Conservation (phyloP, 2,888 invertebrate species). For the Trypoxylon attenuatum region DNA sequence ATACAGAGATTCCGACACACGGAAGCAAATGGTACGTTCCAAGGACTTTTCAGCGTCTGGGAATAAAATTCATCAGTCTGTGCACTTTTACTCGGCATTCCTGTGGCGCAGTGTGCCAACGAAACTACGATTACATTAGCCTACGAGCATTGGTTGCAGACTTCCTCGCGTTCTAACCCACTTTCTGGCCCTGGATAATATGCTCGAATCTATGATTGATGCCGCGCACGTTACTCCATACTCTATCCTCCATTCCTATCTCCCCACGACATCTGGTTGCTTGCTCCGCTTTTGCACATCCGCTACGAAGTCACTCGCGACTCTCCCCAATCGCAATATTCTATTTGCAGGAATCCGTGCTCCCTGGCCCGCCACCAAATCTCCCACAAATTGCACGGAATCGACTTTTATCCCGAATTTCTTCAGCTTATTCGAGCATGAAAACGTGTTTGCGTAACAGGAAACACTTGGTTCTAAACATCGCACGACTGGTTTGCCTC, state of each 20-base stretch:
- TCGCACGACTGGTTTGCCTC: no score
- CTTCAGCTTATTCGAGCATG: not conserved
- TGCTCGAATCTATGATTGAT: slow-evolving; percentile 29
- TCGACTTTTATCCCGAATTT: slow-evolving; percentile 14
- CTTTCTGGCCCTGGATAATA: slow-evolving; percentile 18
- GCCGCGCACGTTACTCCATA: slow-evolving; percentile 25
- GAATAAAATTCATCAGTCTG: slow-evolving; percentile 23
- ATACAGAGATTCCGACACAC: no score
- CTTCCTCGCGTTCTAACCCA: slow-evolving; percentile 22
- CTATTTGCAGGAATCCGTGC: slow-evolving; percentile 14
- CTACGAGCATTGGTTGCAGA: not conserved
- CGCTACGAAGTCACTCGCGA: slow-evolving; percentile 8
- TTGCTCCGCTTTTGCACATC: slow-evolving; percentile 31
- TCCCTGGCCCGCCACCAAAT: slow-evolving; percentile 28
- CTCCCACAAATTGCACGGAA: slow-evolving; percentile 2
- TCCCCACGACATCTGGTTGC: slow-evolving; percentile 31
- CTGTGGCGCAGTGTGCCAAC: slow-evolving; percentile 4
- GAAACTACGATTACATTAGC: slow-evolving; percentile 23
- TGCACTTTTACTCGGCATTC: slow-evolving; percentile 8
- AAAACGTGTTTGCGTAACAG: not conserved
- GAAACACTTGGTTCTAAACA: not conserved
- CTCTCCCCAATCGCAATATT: slow-evolving; percentile 10
- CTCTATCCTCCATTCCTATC: slow-evolving; percentile 35
- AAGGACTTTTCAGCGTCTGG: slow-evolving; percentile 26
- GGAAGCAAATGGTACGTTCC: slow-evolving; percentile 23